Conservation (phyloP, 2,113 vertebrate genomes). For the Siniperca knerii region DNA sequence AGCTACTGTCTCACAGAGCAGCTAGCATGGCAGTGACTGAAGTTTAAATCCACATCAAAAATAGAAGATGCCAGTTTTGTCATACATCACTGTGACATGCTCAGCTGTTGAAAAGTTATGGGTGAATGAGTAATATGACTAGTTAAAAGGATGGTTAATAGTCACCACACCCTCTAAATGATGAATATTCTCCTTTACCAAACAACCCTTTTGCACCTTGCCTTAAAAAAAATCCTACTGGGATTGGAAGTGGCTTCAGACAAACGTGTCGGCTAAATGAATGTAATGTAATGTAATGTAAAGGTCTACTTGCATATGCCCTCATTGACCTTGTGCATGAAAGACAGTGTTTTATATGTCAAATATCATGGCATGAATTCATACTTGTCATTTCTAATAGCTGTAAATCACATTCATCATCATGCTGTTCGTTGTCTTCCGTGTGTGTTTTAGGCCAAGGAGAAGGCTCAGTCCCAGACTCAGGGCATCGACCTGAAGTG, state of each 20-base stretch:
- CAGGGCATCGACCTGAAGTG: constrained; percentile 78
- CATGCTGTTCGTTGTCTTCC: neutral
- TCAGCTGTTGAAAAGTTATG: too few species aligned
- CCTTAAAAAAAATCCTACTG: neutral
- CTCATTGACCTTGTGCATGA: neutral
- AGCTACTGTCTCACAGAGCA: neutral
- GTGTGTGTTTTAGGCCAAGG: constrained; percentile 66
- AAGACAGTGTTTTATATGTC: neutral
- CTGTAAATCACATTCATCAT: neutral
- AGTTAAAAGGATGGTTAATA: neutral
- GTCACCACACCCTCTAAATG: neutral
- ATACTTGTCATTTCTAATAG: neutral
- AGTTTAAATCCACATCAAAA: too few species aligned
- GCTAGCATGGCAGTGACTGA: neutral
- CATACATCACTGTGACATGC: too few species aligned
- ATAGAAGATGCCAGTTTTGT: too few species aligned
- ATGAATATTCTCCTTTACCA: neutral
- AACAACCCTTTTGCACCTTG: neutral
- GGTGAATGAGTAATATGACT: neutral
- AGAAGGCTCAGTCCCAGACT: constrained; percentile 55
- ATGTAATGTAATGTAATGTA: neutral
- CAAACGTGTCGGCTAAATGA: neutral
- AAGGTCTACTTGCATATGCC: neutral
- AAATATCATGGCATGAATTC: neutral
- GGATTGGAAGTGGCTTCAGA: neutral